phyloP scores from a whole-genome alignment of 2,888 invertebrate species.

The Drosophila multiciliata region DNA sequence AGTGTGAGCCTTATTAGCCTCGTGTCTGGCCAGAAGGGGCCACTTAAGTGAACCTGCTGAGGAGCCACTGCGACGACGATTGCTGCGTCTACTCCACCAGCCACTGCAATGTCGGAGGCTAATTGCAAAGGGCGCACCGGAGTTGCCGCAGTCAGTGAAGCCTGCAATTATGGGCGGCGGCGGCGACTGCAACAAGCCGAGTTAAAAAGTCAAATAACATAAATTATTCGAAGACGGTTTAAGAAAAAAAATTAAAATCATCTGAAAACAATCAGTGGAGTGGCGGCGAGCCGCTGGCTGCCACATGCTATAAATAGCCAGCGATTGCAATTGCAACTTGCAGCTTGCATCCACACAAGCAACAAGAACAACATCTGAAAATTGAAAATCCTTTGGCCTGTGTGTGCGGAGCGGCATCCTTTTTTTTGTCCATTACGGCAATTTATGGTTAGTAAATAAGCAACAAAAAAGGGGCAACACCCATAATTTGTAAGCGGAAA shows the following conservation, averaged over 20 bases:
- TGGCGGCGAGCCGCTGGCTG: slow-evolving; percentile 28
- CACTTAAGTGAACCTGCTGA: slow-evolving; percentile 39
- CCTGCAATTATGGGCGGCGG: slow-evolving; percentile 61
- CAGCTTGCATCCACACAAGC: slow-evolving; percentile 4
- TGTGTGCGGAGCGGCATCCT: slow-evolving; percentile 50
- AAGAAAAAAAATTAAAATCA: slow-evolving; percentile 35
- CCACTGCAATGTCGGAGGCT: slow-evolving; percentile 39
- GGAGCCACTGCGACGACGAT: background rate
- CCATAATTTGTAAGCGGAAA: slow-evolving; percentile 28
- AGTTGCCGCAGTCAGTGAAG: slow-evolving; percentile 19
- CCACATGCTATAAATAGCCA: slow-evolving; percentile 38
- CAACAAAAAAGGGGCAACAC: slow-evolving; percentile 19
- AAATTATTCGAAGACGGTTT: slow-evolving; percentile 65
- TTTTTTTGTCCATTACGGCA: slow-evolving; percentile 46
- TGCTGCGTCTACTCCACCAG: slow-evolving; percentile 12
- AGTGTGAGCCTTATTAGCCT: slow-evolving; percentile 4
- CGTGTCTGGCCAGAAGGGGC: slow-evolving; percentile 10
- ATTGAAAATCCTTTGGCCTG: slow-evolving; percentile 54
- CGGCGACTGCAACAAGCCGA: slow-evolving; percentile 23
- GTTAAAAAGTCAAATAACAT: slow-evolving; percentile 76
- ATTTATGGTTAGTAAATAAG: slow-evolving; percentile 76
- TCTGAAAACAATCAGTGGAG: slow-evolving; percentile 57
- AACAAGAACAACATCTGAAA: slow-evolving; percentile 47
- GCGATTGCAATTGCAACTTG: slow-evolving; percentile 33
- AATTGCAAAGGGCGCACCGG: slow-evolving; percentile 54